A percentile compares a stretch with the other conserved stretches of the same genome.
Conservation (phyloP, 1,140 invertebrate species). For the Listronotus oregonensis region DNA sequence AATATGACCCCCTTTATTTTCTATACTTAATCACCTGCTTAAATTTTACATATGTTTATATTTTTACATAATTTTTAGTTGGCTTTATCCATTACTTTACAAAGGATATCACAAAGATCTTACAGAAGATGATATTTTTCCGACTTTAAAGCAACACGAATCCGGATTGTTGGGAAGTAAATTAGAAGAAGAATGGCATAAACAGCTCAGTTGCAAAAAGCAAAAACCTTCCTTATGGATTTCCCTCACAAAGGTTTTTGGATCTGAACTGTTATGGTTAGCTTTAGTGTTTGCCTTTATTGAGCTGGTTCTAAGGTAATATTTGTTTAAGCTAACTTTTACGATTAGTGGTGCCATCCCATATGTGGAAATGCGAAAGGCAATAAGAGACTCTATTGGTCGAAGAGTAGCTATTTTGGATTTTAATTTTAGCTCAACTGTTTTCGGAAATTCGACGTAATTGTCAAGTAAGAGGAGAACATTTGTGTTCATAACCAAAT, state of each 20-base stretch:
- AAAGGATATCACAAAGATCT: constrained; percentile 41
- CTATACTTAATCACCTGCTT: too few relatives aligned
- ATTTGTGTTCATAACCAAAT: too few relatives aligned
- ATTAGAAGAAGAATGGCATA: constrained; percentile 61
- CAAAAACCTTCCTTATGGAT: constrained; percentile 51
- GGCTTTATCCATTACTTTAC: constrained; percentile 48
- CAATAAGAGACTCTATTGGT: neutral
- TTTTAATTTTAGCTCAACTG: neutral
- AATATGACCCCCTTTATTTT: too few relatives aligned
- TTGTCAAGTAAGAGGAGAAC: too few relatives aligned
- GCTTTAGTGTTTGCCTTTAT: constrained; percentile 33
- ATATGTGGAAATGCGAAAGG: too few relatives aligned
- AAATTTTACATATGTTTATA: too few relatives aligned
- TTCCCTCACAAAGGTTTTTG: constrained; percentile 52
- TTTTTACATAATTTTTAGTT: constrained; percentile 43
- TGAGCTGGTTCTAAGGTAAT: constrained; percentile 1
- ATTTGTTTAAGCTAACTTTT: too few relatives aligned
- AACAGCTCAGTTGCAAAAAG: constrained; percentile 48
- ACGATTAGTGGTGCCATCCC: too few relatives aligned
- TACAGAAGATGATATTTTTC: constrained; percentile 42
- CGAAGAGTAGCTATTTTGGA: too few relatives aligned
- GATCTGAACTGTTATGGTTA: constrained; percentile 51
- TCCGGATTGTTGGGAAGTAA: constrained; percentile 59
- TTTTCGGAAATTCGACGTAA: too few relatives aligned
- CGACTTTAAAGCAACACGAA: constrained; percentile 23